A percentile compares a stretch with the other conserved stretches of the same genome.
These are phyloP conservation scores for Lamellibrachia luymesi DNA, from an alignment of 1,140 invertebrate species.

Conservation along the genomic window DNA sequence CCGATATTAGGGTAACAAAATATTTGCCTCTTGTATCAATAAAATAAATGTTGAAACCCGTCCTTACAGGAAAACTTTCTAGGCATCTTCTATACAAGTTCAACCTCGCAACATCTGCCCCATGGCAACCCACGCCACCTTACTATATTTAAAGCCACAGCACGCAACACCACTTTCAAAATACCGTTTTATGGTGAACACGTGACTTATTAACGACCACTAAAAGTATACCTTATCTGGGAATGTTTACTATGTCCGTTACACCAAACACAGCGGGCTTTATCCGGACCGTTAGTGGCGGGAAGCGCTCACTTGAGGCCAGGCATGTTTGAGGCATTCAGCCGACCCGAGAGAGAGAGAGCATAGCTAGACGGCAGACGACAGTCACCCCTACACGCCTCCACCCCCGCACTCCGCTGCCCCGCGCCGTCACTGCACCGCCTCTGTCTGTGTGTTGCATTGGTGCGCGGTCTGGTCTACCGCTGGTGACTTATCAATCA, in stretches of 20 bases:
- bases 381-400: not conserved
- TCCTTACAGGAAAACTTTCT: too few species aligned
- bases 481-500: not conserved
- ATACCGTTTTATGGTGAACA: not conserved
- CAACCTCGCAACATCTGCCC: too few species aligned
- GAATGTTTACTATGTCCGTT: not conserved
- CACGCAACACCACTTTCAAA: too few species aligned
- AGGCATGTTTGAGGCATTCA: not conserved
- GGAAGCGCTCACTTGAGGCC: not conserved
- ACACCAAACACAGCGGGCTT: not conserved
- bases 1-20: too few species aligned
- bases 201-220: not conserved
- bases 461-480: not conserved
- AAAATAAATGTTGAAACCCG: too few species aligned
- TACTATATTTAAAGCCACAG: too few species aligned
- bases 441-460: not conserved
- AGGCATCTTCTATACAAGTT: too few species aligned
- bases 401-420: too few species aligned
- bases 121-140: too few species aligned
- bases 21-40: too few species aligned
- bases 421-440: too few species aligned
- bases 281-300: not conserved
- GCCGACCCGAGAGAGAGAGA: not conserved
- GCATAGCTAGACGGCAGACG: too few species aligned
- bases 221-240: not conserved